Evolutionary conservation across 2,113 vertebrate species (phyloP), one percentile per base, ranked within the genome.

Genomic region (Hyla sarda): DNA sequence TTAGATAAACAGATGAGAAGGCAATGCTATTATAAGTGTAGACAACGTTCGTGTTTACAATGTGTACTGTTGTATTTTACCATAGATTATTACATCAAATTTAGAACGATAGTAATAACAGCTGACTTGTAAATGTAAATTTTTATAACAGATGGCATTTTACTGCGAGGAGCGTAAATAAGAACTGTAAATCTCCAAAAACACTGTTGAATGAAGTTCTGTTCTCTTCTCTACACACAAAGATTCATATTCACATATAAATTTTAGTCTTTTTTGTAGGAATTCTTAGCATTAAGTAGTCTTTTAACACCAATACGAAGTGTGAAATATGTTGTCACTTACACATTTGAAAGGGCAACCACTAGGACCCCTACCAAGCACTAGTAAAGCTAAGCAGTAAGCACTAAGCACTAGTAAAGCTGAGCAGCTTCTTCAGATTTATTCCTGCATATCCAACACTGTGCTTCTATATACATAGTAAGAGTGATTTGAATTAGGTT

Each of bases 71-170:
- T 60, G 45, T 11, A 62, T 84, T 74, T 48, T n/a, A 62, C 7
- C 12, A 58, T 30, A 56, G 30, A 75, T 75, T 75, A 62, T 75
- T 60, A 74, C n/a, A 30, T 54, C 71, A 62, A 47, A 84, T 84
- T 32, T 12, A 45, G 75, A 74, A 71, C 45, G 1, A 83, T 54
- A 16, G 34, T 30, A 74, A 62, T 75, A 75, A 23, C 71, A 84
- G 52, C 23, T 75, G 82, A 74, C 23, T 41, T 74, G 67, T 56
- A 41, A 47, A 34, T 37, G 11, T 50, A 25, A 71, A 34, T 48
- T 34, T 73, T 75, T n/a, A 75, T 28, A 74, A 28, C 71, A 84
- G 71, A 84, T 84, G 52, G 71, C 75, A 28, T 73, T 84, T 84
- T 60, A 72, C 48, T 32, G n/a, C 60, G n/a, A 60, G 13, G 52